Evolutionary conservation across 2,113 vertebrate species (phyloP).

Genomic region (Muntiacus reevesi): DNA sequence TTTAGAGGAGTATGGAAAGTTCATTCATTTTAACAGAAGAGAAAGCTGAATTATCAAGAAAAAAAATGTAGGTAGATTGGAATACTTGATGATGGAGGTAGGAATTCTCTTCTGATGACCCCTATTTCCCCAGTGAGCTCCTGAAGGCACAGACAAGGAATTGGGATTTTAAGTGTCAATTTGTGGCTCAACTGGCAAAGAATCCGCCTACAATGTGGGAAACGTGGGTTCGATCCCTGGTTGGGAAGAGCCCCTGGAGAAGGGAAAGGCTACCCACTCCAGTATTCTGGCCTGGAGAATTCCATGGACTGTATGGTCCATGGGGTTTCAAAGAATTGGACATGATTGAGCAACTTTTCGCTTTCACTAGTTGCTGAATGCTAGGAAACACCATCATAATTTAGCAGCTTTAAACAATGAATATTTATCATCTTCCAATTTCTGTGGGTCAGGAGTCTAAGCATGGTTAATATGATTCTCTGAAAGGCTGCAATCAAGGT

Average conservation of each 20-base stretch:
- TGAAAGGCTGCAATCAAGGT: not conserved
- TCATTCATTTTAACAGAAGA: not conserved
- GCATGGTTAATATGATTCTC: not conserved
- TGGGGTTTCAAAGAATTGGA: not conserved
- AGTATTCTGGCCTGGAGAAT: not conserved
- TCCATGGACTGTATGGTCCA: not conserved
- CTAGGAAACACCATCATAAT: not conserved
- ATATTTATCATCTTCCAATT: not conserved
- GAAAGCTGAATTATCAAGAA: not conserved
- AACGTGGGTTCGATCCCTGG: not conserved
- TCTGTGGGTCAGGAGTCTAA: not conserved
- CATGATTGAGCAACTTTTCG: not conserved
- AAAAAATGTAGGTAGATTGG: not conserved
- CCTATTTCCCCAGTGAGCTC: not conserved
- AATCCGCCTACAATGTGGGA: not conserved
- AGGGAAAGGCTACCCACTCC: not conserved
- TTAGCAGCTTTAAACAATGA: not conserved
- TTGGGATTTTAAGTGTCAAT: not conserved
- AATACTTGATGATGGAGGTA: not conserved
- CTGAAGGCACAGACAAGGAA: not conserved
- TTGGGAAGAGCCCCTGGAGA: not conserved
- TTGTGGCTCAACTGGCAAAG: not conserved
- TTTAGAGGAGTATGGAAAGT: not conserved
- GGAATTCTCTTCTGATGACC: not conserved
- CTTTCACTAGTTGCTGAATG: not conserved